A percentile compares a stretch with the other conserved stretches of the same genome.
Evolutionary conservation across 1,140 invertebrate genomes (phyloP).

Genomic region (Zaprionus ghesquierei): DNA sequence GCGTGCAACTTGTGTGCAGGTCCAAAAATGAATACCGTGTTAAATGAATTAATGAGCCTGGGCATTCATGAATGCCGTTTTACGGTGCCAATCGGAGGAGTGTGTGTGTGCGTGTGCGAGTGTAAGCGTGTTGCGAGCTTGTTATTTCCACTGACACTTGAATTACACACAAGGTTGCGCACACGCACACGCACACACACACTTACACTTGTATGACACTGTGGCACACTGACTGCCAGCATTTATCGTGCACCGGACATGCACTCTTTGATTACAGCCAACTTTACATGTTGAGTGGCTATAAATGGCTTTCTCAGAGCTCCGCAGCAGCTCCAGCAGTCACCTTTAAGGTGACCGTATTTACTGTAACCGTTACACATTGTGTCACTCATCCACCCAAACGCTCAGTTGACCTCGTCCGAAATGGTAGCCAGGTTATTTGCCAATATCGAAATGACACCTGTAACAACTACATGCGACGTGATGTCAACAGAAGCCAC

Average conservation of each 20-base stretch:
- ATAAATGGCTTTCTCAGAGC: conserved; percentile 4
- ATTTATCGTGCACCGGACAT: conserved; percentile 7
- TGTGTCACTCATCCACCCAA: conserved; percentile 1
- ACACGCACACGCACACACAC: not conserved
- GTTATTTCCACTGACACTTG: conserved; percentile 5
- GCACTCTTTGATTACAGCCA: not conserved
- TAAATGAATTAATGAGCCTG: conserved; percentile 10
- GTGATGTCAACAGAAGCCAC: conserved; percentile 73
- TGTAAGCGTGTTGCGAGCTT: not conserved
- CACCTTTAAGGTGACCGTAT: conserved; percentile 15
- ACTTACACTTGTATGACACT: not conserved
- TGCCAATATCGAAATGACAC: conserved; percentile 59
- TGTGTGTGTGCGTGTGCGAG: not conserved
- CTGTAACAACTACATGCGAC: conserved; percentile 62
- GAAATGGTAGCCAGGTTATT: conserved; percentile 5
- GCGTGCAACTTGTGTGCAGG: not conserved
- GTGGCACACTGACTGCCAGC: conserved; percentile 35
- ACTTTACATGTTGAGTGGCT: not conserved
- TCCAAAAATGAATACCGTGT: not conserved
- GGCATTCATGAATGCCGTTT: not conserved
- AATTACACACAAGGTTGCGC: conserved; percentile 14
- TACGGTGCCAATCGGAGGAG: not conserved
- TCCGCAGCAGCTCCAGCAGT: not conserved
- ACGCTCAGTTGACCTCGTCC: conserved; percentile 8
- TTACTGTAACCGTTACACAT: conserved; percentile 3